Base-by-base conservation (phyloP, 2,113 vertebrate genomes). In the Ranitomeya variabilis region DNA sequence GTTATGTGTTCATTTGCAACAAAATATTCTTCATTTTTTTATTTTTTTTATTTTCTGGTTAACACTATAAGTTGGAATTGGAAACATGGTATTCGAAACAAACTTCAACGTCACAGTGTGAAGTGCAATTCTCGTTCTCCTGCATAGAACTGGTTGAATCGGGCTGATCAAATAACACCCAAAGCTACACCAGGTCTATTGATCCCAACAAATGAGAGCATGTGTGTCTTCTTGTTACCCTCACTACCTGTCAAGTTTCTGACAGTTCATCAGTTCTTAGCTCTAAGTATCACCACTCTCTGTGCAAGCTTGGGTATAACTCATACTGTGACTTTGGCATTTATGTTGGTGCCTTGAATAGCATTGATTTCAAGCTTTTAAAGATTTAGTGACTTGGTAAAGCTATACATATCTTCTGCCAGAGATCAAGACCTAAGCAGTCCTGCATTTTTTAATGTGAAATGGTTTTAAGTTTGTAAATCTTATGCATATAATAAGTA, bases 161-260 rank as follows among this genome's bases (percentile, higher is more conserved):
- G 45, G 73, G 37, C 71, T 76, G 79, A 81, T 81, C 55, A 81
- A 81, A 81, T 81, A 81, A 81, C 14, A 60, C n/a, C n/a, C 55
- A 62, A 13, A 60, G 79, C 59, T 81, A 81, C 79, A 81, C 23
- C 79, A 81, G 57, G 79, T 62, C 79, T 81, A 81, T 81, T 81
- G 79, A 81, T 81, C 55, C 79, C 59, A 60, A 31, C 55, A 81
- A 81, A 60, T 31, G 59, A 81, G 59, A 26, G 54, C 60, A 18
- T 23, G 78, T n/a, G n/a, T 81, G 79, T 81, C 55, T 81, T 81
- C 59, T 60, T 81, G 55, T 81, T 81, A 60, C 55, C 57, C 55
- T 81, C 7, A 18, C 62, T 81, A 37, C 79, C 79, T 81, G 79
- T 81, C 79, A 81, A 60, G 79, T 31, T 31, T 37, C 54, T 81